Evolutionary conservation across 2,888 invertebrate species (phyloP), one percentile per base, ranked within the genome.

Genomic region (Agrotis clavis): DNA sequence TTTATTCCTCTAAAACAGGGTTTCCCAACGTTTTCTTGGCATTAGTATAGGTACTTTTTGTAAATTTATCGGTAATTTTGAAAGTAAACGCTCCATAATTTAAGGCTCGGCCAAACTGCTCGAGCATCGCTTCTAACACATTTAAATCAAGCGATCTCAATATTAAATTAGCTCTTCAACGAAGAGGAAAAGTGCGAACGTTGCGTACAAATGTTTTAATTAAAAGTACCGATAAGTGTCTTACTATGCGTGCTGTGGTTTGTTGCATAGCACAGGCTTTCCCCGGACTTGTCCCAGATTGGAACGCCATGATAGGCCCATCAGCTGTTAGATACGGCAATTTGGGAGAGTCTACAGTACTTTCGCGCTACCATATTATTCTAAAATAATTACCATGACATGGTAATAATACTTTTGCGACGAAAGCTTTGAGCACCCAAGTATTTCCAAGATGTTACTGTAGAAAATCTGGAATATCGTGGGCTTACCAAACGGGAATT

Each of bases 191-290:
- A 72, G 69, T 67, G 53, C 69, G 77, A 77, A 67, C 47, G 61
- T 54, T 62, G 78, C 68, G 59, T 76, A 75, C 45, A 69, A 76
- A 81, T 84, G 66, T 64, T 76, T 67, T 65, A 78, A 79, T 80
- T 80, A 77, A 64, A 80, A 77, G 82, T 84, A 84, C 82, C 84
- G 71, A 69, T 76, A 82, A 70, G 30, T 66, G 71, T 25, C 68
- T 75, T 69, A 71, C 57, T 71, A 79, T 66, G 68, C 71, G 68
- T 56, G 63, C 63, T 63, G 59, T 68, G 54, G 76, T 48, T 50
- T 21, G 51, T 59, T 51, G 71, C 19, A 56, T 63, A 53, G 50
- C 66, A 18, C n/a, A 51, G 68, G 71, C 79, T 76, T 79, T 81
- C 71, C 76, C 81, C 77, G 77, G 81, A 72, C 68, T 21, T 77